Percentiles rank a stretch among this genome's conserved stretches.
phyloP scores from a whole-genome alignment of 2,888 invertebrate species.

The Tipula confusa region DNA sequence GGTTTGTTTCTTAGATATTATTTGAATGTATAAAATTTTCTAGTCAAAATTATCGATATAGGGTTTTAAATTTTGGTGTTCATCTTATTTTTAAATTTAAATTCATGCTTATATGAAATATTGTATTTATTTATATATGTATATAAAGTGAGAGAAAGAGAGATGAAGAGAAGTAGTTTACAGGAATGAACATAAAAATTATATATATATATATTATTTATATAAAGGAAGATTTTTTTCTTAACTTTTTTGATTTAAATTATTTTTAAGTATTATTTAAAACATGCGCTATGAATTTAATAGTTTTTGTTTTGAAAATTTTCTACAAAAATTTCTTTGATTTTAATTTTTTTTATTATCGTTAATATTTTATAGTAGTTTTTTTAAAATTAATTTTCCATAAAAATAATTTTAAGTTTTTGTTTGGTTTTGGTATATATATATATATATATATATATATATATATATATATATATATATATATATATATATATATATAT shows the following conservation, averaged over 20 bases:
- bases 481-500: too few species aligned
- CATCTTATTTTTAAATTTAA: slow-evolving; percentile 5
- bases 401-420: slow-evolving; percentile 26
- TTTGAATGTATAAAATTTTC: not conserved
- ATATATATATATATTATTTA: not conserved
- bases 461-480: too few species aligned
- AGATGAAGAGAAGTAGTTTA: not conserved
- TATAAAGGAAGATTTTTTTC: not conserved
- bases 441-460: too few species aligned
- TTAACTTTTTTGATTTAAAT: slow-evolving; percentile 26
- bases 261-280: slow-evolving; percentile 32
- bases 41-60: not conserved
- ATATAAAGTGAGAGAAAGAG: too few species aligned
- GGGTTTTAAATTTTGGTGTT: not conserved
- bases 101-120: not conserved
- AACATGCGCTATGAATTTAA: slow-evolving; percentile 28
- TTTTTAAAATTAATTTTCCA: slow-evolving; percentile 27
- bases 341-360: slow-evolving; percentile 27
- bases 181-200: not conserved
- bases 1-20: too few species aligned
- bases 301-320: slow-evolving; percentile 26
- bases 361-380: slow-evolving; percentile 28
- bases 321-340: slow-evolving; percentile 33
- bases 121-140: not conserved
- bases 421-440: slow-evolving; percentile 33